Percentiles rank a stretch among this genome's conserved stretches.
These are phyloP conservation scores for Galeruca laticollis DNA, from an alignment of 2,888 invertebrate genomes.

Conservation along the genomic window DNA sequence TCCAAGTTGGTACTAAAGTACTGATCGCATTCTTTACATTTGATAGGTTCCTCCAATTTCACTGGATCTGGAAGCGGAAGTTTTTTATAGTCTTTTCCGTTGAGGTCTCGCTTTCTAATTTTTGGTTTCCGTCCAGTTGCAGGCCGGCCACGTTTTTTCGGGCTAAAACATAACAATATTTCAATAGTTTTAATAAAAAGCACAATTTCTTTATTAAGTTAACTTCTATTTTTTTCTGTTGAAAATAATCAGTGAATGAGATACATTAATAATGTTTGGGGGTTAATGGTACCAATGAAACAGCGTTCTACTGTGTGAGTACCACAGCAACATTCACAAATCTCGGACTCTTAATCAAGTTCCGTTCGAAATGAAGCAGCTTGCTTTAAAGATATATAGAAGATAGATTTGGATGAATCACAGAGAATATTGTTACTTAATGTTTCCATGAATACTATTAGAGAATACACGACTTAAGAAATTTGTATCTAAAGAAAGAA, in stretches of 20 bases:
- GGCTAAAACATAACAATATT: conserved; percentile 10
- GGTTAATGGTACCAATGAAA: too few relatives aligned
- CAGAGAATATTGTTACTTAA: too few relatives aligned
- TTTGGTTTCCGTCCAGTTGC: conserved; percentile 7
- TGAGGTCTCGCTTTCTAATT: conserved; percentile 14
- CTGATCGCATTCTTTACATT: conserved; percentile 26
- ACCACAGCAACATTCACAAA: too few relatives aligned
- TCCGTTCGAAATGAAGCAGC: too few relatives aligned
- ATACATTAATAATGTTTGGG: not conserved
- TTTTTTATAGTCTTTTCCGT: conserved; percentile 15
- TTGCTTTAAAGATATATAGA: too few relatives aligned
- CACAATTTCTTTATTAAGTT: too few relatives aligned
- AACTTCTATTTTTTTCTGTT: not conserved
- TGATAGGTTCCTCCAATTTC: conserved; percentile 32
- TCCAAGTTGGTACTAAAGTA: conserved; percentile 35
- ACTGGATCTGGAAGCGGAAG: conserved; percentile 30
- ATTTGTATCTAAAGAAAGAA: too few relatives aligned
- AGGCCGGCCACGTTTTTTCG: conserved; percentile 7
- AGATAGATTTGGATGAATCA: too few relatives aligned
- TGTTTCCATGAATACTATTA: too few relatives aligned
- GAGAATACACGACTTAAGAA: too few relatives aligned
- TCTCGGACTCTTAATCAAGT: too few relatives aligned
- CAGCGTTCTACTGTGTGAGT: too few relatives aligned
- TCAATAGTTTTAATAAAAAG: conserved; percentile 10
- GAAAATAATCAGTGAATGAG: not conserved